These are phyloP conservation scores for Tromatobia lineatoria DNA, from an alignment of 2,888 invertebrate genomes.

Conservation along the genomic window DNA sequence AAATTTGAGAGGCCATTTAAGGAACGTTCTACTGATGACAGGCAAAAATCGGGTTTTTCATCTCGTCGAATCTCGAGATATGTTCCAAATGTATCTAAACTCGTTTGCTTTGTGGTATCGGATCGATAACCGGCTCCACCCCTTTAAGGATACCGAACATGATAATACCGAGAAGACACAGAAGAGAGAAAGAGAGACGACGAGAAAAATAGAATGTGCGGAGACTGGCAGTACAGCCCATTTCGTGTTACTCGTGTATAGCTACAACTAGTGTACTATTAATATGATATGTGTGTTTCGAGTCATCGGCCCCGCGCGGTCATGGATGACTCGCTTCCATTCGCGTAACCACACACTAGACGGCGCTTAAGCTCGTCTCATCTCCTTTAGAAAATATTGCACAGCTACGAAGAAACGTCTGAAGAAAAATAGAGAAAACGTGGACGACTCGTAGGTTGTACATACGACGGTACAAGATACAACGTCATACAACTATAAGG, in stretches of 20 bases:
- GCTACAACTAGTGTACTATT: slow-evolving; percentile 48
- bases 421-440: slow-evolving; percentile 38
- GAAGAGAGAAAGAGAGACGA: slow-evolving; percentile 4
- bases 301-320: slow-evolving; percentile 55
- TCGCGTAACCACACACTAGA: slow-evolving; percentile 48
- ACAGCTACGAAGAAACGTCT: background rate
- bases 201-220: slow-evolving; percentile 19
- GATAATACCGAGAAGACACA: slow-evolving; percentile 39
- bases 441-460: slow-evolving; percentile 40
- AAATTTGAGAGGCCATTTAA: too few species aligned
- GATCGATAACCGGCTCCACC: slow-evolving; percentile 58
- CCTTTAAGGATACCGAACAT: slow-evolving; percentile 36
- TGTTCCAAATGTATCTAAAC: slow-evolving; percentile 39
- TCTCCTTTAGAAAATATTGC: slow-evolving; percentile 44
- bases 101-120: slow-evolving; percentile 51
- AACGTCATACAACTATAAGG: slow-evolving; percentile 38
- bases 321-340: slow-evolving; percentile 60
- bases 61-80: background rate
- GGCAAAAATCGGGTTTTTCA: too few species aligned
- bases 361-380: slow-evolving; percentile 32
- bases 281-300: slow-evolving; percentile 58
- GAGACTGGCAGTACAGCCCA: slow-evolving; percentile 73
- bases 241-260: slow-evolving; percentile 73
- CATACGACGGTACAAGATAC: slow-evolving; percentile 46
- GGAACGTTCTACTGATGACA: too few species aligned